Conservation (phyloP, 1,140 invertebrate genomes). For the Brachystomella parvula region DNA sequence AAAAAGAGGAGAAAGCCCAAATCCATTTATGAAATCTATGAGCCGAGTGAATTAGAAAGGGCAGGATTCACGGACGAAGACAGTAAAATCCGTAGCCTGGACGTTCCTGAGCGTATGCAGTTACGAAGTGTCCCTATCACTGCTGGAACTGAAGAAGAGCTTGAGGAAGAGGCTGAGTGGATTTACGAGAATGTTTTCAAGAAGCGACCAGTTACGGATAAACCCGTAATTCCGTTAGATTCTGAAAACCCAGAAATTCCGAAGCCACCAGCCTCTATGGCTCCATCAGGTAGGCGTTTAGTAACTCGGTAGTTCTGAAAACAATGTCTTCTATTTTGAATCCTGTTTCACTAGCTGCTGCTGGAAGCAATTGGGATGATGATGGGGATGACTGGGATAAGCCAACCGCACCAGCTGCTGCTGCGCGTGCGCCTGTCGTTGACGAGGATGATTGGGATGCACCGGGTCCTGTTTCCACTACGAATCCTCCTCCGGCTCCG, state of each 20-base stretch:
- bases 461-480: background rate
- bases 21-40: conserved; percentile 91
- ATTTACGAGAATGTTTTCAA: conserved; percentile 91
- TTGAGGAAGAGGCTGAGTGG: conserved; percentile 94
- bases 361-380: no score
- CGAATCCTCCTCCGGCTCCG: background rate
- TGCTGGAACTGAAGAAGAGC: conserved; percentile 71
- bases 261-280: no score
- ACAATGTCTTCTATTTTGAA: no score
- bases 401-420: background rate
- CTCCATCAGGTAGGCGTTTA: no score
- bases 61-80: conserved; percentile 92
- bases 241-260: no score
- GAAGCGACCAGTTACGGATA: conserved; percentile 1
- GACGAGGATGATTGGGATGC: conserved; percentile 24
- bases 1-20: conserved; percentile 74
- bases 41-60: conserved; percentile 92
- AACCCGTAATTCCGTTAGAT: no score
- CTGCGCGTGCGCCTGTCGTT: background rate
- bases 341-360: no score
- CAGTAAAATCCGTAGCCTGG: conserved; percentile 81
- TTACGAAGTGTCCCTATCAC: conserved; percentile 73
- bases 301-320: no score
- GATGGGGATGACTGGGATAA: conserved; percentile 4
- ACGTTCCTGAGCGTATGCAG: conserved; percentile 87